Percentiles rank a stretch among this genome's conserved stretches.
These are phyloP conservation scores for Artemia franciscana DNA, from an alignment of 1,140 invertebrate genomes.

Conservation along the genomic window DNA sequence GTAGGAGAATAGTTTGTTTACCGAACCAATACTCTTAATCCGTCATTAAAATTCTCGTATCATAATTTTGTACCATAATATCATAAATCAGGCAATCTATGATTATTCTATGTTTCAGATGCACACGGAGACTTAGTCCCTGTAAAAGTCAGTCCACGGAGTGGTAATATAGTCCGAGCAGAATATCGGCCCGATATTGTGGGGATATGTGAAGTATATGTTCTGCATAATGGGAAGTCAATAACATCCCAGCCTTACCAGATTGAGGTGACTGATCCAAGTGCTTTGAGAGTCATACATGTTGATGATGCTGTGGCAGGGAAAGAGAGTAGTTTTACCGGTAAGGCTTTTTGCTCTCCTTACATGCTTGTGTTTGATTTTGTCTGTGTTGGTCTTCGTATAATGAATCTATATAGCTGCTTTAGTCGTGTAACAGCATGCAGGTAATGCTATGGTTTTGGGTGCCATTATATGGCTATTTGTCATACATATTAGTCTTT, in stretches of 20 bases:
- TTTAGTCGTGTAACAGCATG: too few species aligned
- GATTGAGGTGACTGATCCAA: constrained; percentile 64
- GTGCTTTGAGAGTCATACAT: constrained; percentile 47
- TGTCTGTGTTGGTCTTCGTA: too few species aligned
- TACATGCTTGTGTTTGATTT: too few species aligned
- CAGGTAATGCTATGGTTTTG: too few species aligned
- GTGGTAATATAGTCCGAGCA: constrained; percentile 24
- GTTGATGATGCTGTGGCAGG: constrained; percentile 35
- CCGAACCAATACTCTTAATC: too few species aligned
- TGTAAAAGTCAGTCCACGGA: constrained; percentile 16
- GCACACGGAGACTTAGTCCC: constrained; percentile 32
- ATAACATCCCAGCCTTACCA: constrained; percentile 35
- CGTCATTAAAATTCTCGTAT: too few species aligned
- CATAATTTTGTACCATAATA: too few species aligned
- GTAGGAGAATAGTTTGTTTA: too few species aligned
- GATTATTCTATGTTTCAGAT: constrained; percentile 24
- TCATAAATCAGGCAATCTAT: too few species aligned
- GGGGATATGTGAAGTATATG: constrained; percentile 31
- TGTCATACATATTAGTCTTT: too few species aligned
- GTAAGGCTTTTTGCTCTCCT: not conserved
- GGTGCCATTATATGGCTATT: too few species aligned
- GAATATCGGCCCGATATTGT: constrained; percentile 32
- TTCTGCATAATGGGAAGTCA: constrained; percentile 27
- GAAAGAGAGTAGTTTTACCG: constrained; percentile 9
- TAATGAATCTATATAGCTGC: too few species aligned